Conservation (phyloP, 2,113 vertebrate genomes). For the Oreotrochilus melanogaster region DNA sequence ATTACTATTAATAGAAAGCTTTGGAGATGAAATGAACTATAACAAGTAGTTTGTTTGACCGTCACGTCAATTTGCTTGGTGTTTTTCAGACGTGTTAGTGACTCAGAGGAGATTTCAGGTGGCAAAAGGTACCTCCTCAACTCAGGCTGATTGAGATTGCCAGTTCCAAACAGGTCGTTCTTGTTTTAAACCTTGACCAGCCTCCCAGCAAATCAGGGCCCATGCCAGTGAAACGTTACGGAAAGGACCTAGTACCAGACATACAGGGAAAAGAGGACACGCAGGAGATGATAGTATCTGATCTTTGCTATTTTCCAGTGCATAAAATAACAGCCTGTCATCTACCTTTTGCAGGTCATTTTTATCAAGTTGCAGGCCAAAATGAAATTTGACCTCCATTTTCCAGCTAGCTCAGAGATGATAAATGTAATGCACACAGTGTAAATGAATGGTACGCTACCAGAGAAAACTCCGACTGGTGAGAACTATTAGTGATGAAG, state of each 20-base stretch:
- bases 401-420: constrained; percentile 64
- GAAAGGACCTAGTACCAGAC: constrained; percentile 34
- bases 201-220: constrained; percentile 68
- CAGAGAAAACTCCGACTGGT: constrained; percentile 9
- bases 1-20: constrained; percentile 79
- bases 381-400: constrained; percentile 83
- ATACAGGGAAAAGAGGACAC: constrained; percentile 25
- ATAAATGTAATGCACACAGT: constrained; percentile 73
- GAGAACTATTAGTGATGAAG: constrained; percentile 41
- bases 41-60: constrained; percentile 71
- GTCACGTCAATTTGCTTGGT: constrained; percentile 65
- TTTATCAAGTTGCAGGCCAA: constrained; percentile 78
- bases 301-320: constrained; percentile 76
- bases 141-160: constrained; percentile 57
- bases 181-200: constrained; percentile 71
- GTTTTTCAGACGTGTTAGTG: constrained; percentile 75
- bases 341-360: constrained; percentile 80
- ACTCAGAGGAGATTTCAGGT: constrained; percentile 55
- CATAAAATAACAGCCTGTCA: constrained; percentile 83
- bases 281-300: constrained; percentile 50
- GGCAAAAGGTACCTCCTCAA: constrained; percentile 59
- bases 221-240: constrained; percentile 18
- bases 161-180: constrained; percentile 66
- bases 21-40: constrained; percentile 74
- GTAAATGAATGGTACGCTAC: constrained; percentile 56